These are phyloP conservation scores for Salvelinus namaycush DNA, from an alignment of 2,113 vertebrate species.

Conservation along the genomic window DNA sequence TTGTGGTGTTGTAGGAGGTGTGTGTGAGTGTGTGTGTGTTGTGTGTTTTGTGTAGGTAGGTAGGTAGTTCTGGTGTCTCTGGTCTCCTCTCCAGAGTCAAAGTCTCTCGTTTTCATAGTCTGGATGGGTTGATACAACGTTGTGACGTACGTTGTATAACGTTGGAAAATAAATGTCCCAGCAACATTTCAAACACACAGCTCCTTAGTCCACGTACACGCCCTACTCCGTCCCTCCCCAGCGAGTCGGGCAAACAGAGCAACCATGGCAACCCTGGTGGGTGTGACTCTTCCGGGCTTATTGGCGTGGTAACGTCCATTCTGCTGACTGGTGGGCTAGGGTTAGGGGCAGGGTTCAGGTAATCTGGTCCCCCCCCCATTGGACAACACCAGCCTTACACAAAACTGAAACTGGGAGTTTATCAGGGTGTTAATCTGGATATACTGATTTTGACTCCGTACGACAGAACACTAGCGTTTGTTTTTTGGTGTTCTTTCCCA, in stretches of 20 bases:
- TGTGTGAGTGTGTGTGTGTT: constrained; percentile 19
- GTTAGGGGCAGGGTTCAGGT: too few species aligned
- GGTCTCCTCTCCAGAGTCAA: constrained; percentile 40
- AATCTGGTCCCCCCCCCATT: too few species aligned
- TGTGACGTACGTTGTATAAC: constrained; percentile 23
- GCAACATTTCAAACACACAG: background rate
- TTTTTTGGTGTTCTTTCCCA: background rate
- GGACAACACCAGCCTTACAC: too few species aligned
- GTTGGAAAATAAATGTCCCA: constrained; percentile 21
- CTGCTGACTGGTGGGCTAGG: too few species aligned
- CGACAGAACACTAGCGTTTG: background rate
- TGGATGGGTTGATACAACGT: constrained; percentile 45
- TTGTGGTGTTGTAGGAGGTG: constrained; percentile 26
- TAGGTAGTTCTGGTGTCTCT: constrained; percentile 57
- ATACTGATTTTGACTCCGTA: background rate
- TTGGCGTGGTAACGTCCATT: background rate
- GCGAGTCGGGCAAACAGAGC: background rate
- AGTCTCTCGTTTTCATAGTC: constrained; percentile 3
- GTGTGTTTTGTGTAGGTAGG: constrained; percentile 37
- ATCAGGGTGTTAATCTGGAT: background rate
- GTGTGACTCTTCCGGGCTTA: background rate
- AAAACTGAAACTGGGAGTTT: too few species aligned
- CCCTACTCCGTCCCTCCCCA: background rate
- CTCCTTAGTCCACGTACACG: constrained; percentile 37
- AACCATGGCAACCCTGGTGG: background rate